Evolutionary conservation across 2,888 invertebrate genomes (phyloP), one percentile per base, ranked within the genome.

Genomic region (Epinotia brunnichana): DNA sequence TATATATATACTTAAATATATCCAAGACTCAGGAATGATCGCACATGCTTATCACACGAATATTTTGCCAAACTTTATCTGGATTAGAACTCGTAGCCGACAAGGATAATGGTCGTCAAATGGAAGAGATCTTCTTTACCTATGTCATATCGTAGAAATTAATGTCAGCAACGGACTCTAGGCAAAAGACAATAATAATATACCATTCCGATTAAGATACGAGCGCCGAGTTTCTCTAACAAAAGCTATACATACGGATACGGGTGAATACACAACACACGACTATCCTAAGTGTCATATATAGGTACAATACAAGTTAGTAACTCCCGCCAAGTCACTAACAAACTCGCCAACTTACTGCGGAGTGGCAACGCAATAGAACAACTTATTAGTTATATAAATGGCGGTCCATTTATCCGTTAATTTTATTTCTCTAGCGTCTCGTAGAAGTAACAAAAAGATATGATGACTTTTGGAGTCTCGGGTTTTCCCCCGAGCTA

Each of bases 331-430:
- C 73, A 77, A 81, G 80, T 80, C 53, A 80, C 78, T 78, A 82
- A 79, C 74, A 77, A 80, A 81, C 80, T 84, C 79, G 54, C 39
- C 60, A 76, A 78, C 76, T 78, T 79, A 77, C 78, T 73, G 70
- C 64, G 69, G 70, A 75, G 75, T 74, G 74, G 76, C 70, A 75
- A 79, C 78, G 78, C 76, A 78, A 77, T 78, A 77, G 73, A 71
- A 75, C 76, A 82, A 82, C 78, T 82, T 81, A 83, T 83, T 82
- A 83, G 79, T 80, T 77, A 76, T 75, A 76, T 78, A 80, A 83
- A 84, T 81, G 80, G 78, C 71, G 39, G 61, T 64, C 75, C 78
- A 80, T 84, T 83, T 83, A 77, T 78, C 78, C 74, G 76, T 74
- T 77, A 77, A 76, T 76, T 77, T 75, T 75, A 78, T 74, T 77